Base-by-base conservation (phyloP, 2,888 invertebrate genomes). In the Limnephilus lunatus region DNA sequence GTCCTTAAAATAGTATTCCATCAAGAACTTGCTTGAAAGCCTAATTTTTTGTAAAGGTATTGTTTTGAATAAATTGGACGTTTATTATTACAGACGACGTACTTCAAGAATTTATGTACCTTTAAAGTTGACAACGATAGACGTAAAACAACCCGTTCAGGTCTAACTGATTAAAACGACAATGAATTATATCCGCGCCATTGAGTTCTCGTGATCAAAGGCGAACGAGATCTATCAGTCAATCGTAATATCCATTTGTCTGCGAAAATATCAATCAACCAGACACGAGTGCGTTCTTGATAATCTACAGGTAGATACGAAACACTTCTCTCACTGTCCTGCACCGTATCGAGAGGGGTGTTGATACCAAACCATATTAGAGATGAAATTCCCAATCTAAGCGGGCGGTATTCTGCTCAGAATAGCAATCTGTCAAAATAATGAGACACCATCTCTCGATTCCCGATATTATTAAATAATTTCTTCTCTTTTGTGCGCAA, bases 191-290 rank as follows among this genome's bases (percentile, higher is more conserved):
- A 9, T 25, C 68, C 68, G 9, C 68, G 2, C 68, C n/a, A 68
- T 68, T 68, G 68, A 68, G 9, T 9, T 68, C 68, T 25, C n/a
- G 5, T n/a, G 68, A 68, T 68, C 9, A 68, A 68, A 68, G 68
- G n/a, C 68, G n/a, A 68, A 68, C n/a, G 25, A 68, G 68, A 25
- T 68, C n/a, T 68, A n/a, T 53, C 19, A n/a, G 68, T 68, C 68
- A 68, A 68, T 68, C n/a, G 68, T 68, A 68, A 68, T 68, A n/a
- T 68, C 68, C n/a, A 68, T 68, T 68, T 68, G 68, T 68, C 68
- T 68, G n/a, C 68, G 25, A 4, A 68, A 3, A 0, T 25, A 68
- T 68, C 68, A 25, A 68, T 68, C 68, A 68, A 68, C 68, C 7
- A 68, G 68, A 53, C 19, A 53, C 53, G 53, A 19, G 53, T n/a